phyloP scores from a whole-genome alignment of 2,797 vertebrate genomes.

The Xenentodon cancila region DNA sequence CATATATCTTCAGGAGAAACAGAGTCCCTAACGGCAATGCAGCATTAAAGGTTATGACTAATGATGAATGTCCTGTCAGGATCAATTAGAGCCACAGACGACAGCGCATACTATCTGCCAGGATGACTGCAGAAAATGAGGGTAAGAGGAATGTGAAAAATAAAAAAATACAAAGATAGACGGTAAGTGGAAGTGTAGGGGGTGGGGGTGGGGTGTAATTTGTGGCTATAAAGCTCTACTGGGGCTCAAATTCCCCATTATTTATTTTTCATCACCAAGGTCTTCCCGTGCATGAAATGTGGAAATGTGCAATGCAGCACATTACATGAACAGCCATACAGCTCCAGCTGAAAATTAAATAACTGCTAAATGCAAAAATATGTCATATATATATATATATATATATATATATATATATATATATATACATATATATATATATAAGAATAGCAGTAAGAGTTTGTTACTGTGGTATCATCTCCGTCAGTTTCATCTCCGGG shows the following conservation, averaged over 20 bases:
- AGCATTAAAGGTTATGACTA: constrained; percentile 71
- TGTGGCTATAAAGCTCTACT: too few species aligned
- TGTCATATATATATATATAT: too few species aligned
- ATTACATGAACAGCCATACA: neutral
- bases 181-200: neutral
- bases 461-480: too few species aligned
- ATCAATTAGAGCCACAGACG: constrained; percentile 73
- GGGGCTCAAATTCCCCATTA: neutral
- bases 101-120: constrained; percentile 62
- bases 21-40: constrained; percentile 38
- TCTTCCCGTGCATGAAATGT: neutral
- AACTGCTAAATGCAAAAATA: too few species aligned
- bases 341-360: too few species aligned
- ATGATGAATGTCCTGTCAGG: constrained; percentile 84
- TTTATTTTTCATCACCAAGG: neutral
- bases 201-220: too few species aligned
- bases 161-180: neutral
- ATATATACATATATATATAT: too few species aligned
- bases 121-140: constrained; percentile 66
- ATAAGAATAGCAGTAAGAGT: too few species aligned
- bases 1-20: constrained; percentile 29
- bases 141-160: constrained; percentile 1
- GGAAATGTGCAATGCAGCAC: neutral
- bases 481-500: too few species aligned
- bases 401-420: too few species aligned